Evolutionary conservation across 30 jellyfish, hydroid and myxozoan species (phyloP).

Genomic region (Aurelia aurita complex sp. Pacific): DNA sequence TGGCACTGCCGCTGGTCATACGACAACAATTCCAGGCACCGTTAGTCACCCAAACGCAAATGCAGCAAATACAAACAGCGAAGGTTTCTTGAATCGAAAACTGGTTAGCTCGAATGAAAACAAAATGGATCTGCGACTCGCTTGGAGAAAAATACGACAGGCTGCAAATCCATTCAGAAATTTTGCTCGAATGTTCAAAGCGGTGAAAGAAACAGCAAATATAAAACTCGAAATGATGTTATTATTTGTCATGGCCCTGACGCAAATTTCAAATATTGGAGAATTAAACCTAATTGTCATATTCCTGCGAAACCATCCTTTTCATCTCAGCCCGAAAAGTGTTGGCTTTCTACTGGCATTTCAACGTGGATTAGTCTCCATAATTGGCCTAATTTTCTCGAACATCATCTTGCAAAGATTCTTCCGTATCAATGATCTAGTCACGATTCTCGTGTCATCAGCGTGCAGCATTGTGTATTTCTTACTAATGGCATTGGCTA

Average conservation of each 20-base stretch:
- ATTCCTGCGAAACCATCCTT: constrained; percentile 16
- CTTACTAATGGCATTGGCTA: constrained; percentile 26
- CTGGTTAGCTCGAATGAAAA: background rate
- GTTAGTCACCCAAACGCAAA: too few relatives aligned
- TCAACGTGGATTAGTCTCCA: constrained; percentile 8
- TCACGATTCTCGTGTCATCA: constrained; percentile 15
- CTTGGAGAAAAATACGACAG: background rate
- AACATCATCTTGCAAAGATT: constrained; percentile 22
- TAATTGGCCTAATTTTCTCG: constrained; percentile 33
- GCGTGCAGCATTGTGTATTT: constrained; percentile 6
- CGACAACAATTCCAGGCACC: too few relatives aligned
- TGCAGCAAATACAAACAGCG: too few relatives aligned
- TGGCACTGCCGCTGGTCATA: too few relatives aligned
- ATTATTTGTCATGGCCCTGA: constrained; percentile 9
- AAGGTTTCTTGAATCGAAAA: background rate
- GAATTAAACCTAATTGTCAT: constrained; percentile 26
- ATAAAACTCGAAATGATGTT: constrained; percentile 2
- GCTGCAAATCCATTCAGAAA: constrained; percentile 41
- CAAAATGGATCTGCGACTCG: background rate
- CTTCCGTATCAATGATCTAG: constrained; percentile 23
- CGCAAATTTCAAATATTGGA: constrained; percentile 13
- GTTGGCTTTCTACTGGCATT: constrained; percentile 30
- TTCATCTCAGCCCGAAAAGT: constrained; percentile 10
- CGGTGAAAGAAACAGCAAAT: constrained; percentile 11
- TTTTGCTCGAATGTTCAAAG: background rate